Percentiles rank a stretch among this genome's conserved stretches.
These are phyloP conservation scores for Lepilemur septentrionalis DNA, from an alignment of 2,797 vertebrate genomes.

Conservation along the genomic window DNA sequence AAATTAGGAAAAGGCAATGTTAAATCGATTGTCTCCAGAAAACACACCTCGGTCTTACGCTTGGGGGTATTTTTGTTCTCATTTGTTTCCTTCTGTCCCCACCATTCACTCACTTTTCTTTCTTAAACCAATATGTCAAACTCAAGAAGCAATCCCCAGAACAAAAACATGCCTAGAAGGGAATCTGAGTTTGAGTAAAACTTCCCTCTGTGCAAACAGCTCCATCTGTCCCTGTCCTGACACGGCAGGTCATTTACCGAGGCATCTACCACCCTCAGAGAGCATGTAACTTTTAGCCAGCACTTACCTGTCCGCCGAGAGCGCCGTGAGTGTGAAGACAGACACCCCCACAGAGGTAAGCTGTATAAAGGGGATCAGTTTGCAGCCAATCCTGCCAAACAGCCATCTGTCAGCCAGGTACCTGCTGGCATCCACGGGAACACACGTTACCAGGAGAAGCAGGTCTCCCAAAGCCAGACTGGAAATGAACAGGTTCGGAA, in stretches of 20 bases:
- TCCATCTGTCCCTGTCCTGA: not conserved
- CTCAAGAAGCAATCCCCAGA: constrained; percentile 41
- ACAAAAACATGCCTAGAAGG: not conserved
- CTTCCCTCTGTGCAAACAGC: not conserved
- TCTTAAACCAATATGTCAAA: constrained; percentile 6
- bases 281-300: constrained; percentile 5
- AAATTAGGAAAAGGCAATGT: not conserved
- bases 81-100: not conserved
- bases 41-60: not conserved
- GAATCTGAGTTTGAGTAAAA: constrained; percentile 13
- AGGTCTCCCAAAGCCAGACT: constrained; percentile 96
- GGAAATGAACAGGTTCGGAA: constrained; percentile 97
- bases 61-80: not conserved
- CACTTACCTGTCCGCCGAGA: constrained; percentile 97
- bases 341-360: constrained; percentile 98
- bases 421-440: constrained; percentile 96
- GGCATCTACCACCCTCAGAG: not conserved
- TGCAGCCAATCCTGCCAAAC: constrained; percentile 95
- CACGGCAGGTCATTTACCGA: not conserved
- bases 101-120: constrained; percentile 31
- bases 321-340: constrained; percentile 96
- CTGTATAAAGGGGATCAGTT: constrained; percentile 97
- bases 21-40: constrained; percentile 2
- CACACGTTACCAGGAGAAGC: constrained; percentile 94
- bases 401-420: constrained; percentile 95